phyloP scores from a whole-genome alignment of 2,797 vertebrate species.

The Rachycentron canadum region DNA sequence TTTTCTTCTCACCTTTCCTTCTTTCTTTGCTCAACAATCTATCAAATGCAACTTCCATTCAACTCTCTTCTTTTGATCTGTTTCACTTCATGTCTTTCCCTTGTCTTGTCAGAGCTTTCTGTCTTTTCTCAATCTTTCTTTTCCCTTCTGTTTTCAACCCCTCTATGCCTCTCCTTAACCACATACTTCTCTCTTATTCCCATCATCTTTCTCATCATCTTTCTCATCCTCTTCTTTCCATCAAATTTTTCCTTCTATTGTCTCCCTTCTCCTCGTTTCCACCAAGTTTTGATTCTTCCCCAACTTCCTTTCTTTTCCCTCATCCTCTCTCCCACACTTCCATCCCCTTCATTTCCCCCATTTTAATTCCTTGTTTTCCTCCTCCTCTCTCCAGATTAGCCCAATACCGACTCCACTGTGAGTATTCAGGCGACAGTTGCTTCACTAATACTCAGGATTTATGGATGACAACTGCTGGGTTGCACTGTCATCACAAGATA shows the following conservation, averaged over 20 bases:
- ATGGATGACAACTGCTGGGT: conserved; percentile 73
- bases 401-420: conserved; percentile 40
- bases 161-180: conserved; percentile 11
- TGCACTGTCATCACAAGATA: conserved; percentile 72
- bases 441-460: conserved; percentile 72
- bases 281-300: not conserved
- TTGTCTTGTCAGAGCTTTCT: conserved; percentile 33
- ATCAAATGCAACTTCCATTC: conserved; percentile 5
- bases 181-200: conserved; percentile 10
- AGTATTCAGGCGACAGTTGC: conserved; percentile 56
- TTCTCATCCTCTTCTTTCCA: conserved; percentile 1
- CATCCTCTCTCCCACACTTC: conserved; percentile 9
- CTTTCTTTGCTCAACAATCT: conserved; percentile 1
- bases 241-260: conserved; percentile 13
- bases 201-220: conserved; percentile 1
- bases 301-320: not conserved
- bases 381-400: conserved; percentile 57
- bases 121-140: conserved; percentile 14
- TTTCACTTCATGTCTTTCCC: not conserved
- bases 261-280: not conserved
- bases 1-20: not conserved
- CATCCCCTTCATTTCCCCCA: not conserved
- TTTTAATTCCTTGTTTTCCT: conserved; percentile 54
- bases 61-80: conserved; percentile 4
- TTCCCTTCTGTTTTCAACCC: not conserved